Base-by-base conservation (phyloP, 1,140 invertebrate genomes). In the Goniozus legneri region DNA sequence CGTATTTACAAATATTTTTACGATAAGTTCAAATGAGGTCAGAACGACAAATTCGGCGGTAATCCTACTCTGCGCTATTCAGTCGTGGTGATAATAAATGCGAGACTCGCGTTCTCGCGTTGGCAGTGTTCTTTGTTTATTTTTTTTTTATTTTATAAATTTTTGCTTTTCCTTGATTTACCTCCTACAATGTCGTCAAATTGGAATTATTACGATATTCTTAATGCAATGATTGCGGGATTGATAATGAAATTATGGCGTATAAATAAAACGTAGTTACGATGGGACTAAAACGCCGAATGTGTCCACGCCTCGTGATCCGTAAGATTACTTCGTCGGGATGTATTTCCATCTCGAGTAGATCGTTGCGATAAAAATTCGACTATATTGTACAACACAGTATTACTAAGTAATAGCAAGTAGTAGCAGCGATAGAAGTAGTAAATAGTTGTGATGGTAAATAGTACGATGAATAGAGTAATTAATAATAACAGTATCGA, bases 401-500 rank as follows among this genome's bases (percentile, higher is more conserved):
- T 47, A 35, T n/a, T n/a, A n/a, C n/a, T 48, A 36, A 50, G 33
- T 52, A 37, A 52, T 50, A 39, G 44, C 48, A 27, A 56, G 37
- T 44, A 22, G 36, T 41, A 56, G 34, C 27, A 50, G 44, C 39
- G 49, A 31, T 48, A 44, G 20, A 27, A 14, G 31, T 53, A 50
- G 40, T 53, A 40, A 27, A 14, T 47, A 45, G 31, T 50, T 13
- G 31, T 50, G 50, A 27, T 55, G 55, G 16, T 55, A 55, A n/a
- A 44, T 55, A 51, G 38, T 58, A 52, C 21, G 49, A 50, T 38
- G 22, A 39, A 58, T 55, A 44, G 38, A 27, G 30, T 46, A 48
- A 47, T 60, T n/a, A 60, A 46, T 56, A 50, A 40, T 58, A 48
- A 37, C 54, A 55, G 37, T 52, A 55, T 30, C 47, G 44, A 24